phyloP scores from a whole-genome alignment of 2,113 vertebrate genomes.

The Donacobius atricapilla region DNA sequence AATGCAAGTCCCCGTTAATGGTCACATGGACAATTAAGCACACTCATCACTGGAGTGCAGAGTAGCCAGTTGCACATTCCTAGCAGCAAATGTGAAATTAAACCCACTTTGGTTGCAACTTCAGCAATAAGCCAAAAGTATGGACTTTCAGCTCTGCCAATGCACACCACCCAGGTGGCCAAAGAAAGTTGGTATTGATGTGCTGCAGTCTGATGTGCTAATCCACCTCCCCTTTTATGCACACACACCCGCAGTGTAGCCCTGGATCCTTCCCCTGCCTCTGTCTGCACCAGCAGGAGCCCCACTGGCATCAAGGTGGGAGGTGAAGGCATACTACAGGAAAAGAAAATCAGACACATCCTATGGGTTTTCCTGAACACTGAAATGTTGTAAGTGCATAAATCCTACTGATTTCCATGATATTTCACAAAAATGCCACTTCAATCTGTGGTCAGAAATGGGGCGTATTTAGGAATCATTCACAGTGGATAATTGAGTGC shows the following conservation, averaged over 20 bases:
- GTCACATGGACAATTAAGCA: not conserved
- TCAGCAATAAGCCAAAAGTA: not conserved
- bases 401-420: not conserved
- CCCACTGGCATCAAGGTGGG: not conserved
- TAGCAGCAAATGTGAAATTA: not conserved
- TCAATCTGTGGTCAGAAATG: not conserved
- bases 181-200: not conserved
- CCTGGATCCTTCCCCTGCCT: not conserved
- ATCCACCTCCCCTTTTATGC: not conserved
- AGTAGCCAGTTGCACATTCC: not conserved
- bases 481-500: not conserved
- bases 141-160: not conserved
- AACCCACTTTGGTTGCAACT: not conserved
- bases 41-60: not conserved
- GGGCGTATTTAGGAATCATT: not conserved
- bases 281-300: not conserved
- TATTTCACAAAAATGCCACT: not conserved
- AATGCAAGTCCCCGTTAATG: not conserved
- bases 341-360: not conserved
- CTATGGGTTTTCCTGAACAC: not conserved
- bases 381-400: not conserved
- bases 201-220: not conserved
- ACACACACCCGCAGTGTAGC: fast-evolving
- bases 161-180: not conserved
- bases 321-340: fast-evolving